Base-by-base conservation (phyloP, 2,113 vertebrate species). In the Podarcis cretensis region DNA sequence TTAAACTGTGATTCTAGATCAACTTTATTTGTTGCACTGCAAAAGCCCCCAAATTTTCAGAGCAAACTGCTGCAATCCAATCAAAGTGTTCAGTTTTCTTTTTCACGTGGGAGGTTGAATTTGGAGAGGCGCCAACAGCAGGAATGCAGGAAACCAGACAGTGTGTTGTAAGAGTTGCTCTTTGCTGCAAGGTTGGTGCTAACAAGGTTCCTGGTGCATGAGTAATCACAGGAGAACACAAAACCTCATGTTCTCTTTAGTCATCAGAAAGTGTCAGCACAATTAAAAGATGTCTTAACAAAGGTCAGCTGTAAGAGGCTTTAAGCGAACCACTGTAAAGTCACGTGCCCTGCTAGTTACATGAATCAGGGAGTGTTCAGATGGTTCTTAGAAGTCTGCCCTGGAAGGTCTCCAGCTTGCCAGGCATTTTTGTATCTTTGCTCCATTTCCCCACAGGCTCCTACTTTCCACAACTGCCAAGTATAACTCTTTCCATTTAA, bases 131-230 rank as follows among this genome's bases (percentile, higher is more conserved):
- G 91, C 73, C 88, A 91, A 35, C 18, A 63, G 40, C 14, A n/a
- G 78, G 90, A 91, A 86, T 87, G 76, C 83, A 93, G 92, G 91
- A 94, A 92, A 92, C 75, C 23, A 48, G 16, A 78, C 73, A 83
- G 87, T 65, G 88, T 83, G 9, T 87, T 83, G 71, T 69, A 92
- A 73, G 84, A 89, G 87, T 86, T 92, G 63, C 66, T 90, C 65
- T 10, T 85, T 57, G 10, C 21, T 90, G 59, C n/a, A 89, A 83
- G 37, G 89, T 88, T 92, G 14, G 68, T 79, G 18, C 57, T 92
- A 68, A 18, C 27, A 89, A 87, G 14, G 14, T 82, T 95, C 35
- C 8, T n/a, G 23, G 30, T n/a, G 79, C 25, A 48, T 76, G 73
- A 68, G 68, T 87, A 88, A 86, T 8, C 37, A 14, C n/a, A 95